A percentile compares a stretch with the other conserved stretches of the same genome.
These are phyloP conservation scores for Xenopus borealis DNA, from an alignment of 2,113 vertebrate species.

Conservation along the genomic window DNA sequence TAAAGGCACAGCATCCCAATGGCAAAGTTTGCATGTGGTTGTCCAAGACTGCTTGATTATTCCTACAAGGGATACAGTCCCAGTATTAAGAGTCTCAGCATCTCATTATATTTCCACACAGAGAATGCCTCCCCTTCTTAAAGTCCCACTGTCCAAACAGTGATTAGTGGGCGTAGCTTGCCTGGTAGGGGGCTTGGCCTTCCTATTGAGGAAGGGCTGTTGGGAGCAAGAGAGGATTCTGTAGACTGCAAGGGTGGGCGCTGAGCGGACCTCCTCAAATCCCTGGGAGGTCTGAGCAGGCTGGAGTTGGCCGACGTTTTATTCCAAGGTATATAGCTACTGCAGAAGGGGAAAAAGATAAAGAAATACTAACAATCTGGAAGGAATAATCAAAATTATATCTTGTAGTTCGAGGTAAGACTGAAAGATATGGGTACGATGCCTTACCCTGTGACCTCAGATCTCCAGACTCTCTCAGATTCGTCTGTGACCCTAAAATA, in stretches of 20 bases:
- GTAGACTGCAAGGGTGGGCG: constrained; percentile 15
- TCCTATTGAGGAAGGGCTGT: constrained; percentile 22
- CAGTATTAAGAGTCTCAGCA: constrained; percentile 25
- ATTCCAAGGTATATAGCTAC: constrained; percentile 96
- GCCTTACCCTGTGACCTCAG: constrained; percentile 89
- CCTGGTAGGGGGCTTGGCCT: constrained; percentile 28
- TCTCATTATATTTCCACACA: constrained; percentile 17
- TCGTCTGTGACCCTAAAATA: constrained; percentile 87
- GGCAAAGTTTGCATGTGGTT: neutral
- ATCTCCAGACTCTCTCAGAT: constrained; percentile 96
- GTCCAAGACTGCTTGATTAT: neutral
- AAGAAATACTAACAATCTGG: neutral
- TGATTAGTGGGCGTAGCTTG: constrained; percentile 40
- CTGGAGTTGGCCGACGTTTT: constrained; percentile 77
- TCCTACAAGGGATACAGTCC: constrained; percentile 8
- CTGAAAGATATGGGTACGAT: neutral
- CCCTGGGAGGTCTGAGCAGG: constrained; percentile 79
- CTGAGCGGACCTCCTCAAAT: constrained; percentile 73
- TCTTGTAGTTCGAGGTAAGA: neutral
- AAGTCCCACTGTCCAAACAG: constrained; percentile 41
- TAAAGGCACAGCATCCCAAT: constrained; percentile 35
- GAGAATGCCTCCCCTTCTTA: constrained; percentile 20
- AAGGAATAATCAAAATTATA: neutral
- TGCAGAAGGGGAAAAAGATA: constrained; percentile 41
- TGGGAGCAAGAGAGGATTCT: constrained; percentile 29